Evolutionary conservation across 2,113 vertebrate genomes (phyloP).

Genomic region (Hemicordylus capensis): DNA sequence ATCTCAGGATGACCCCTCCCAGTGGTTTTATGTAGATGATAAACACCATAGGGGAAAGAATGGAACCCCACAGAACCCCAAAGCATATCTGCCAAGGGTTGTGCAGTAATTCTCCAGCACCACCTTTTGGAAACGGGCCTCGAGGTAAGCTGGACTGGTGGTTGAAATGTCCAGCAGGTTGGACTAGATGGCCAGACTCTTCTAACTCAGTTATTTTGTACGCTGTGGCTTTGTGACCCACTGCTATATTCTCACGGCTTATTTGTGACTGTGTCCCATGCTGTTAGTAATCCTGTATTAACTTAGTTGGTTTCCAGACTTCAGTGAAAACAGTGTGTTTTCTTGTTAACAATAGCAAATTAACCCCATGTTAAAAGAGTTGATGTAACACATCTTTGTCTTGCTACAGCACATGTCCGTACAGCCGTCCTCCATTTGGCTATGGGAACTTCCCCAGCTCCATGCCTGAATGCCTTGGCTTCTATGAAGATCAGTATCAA

Average conservation of each 20-base stretch:
- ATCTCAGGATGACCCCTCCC: too few relatives aligned
- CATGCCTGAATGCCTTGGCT: constrained; percentile 67
- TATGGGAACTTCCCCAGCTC: constrained; percentile 70
- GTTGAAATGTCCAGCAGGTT: too few relatives aligned
- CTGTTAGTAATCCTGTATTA: not conserved
- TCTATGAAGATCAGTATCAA: constrained; percentile 72
- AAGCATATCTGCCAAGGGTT: too few relatives aligned
- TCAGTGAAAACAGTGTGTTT: not conserved
- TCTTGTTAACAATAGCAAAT: not conserved
- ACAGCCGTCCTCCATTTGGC: constrained; percentile 70
- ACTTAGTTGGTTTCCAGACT: not conserved
- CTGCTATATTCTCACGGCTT: not conserved
- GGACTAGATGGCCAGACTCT: not conserved
- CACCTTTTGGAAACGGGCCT: too few relatives aligned
- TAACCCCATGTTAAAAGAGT: not conserved
- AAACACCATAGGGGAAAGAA: too few relatives aligned
- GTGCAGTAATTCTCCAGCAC: too few relatives aligned
- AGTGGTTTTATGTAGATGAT: too few relatives aligned
- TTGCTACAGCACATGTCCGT: constrained; percentile 75
- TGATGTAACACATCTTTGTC: constrained; percentile 32
- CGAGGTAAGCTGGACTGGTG: not conserved
- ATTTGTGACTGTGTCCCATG: not conserved
- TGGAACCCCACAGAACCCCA: too few relatives aligned
- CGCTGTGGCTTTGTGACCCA: not conserved
- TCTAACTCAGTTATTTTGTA: not conserved